These are phyloP conservation scores for Heliconius cydno DNA, from an alignment of 2,888 invertebrate genomes.

Conservation along the genomic window DNA sequence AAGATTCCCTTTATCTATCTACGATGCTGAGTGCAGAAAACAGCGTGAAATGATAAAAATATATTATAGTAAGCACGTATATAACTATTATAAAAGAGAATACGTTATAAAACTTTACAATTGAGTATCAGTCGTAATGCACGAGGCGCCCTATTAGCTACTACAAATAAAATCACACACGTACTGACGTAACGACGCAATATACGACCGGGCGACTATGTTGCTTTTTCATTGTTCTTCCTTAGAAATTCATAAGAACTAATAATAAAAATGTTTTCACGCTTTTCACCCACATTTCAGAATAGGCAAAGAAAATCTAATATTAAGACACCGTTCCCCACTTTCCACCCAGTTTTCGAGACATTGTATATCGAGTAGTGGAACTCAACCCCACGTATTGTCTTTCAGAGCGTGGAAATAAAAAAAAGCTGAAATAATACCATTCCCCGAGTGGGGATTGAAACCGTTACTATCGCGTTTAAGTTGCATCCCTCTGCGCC, in stretches of 20 bases:
- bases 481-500: no score
- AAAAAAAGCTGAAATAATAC: neutral
- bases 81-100: neutral
- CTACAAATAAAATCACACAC: conserved; percentile 5
- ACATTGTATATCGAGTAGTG: no score
- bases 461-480: no score
- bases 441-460: no score
- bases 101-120: neutral
- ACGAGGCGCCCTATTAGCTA: neutral
- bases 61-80: neutral
- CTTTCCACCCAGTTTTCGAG: no score
- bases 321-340: no score
- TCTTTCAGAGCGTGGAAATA: no score
- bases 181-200: neutral
- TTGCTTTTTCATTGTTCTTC: neutral
- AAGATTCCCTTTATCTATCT: no score
- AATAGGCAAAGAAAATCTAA: no score
- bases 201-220: neutral
- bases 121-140: neutral
- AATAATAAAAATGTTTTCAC: neutral
- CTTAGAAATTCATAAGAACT: neutral
- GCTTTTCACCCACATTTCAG: neutral
- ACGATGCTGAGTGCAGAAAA: neutral
- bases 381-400: no score
- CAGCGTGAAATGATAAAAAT: neutral